Evolutionary conservation across 2,888 invertebrate genomes (phyloP).

Genomic region (Phaedon cochleariae): DNA sequence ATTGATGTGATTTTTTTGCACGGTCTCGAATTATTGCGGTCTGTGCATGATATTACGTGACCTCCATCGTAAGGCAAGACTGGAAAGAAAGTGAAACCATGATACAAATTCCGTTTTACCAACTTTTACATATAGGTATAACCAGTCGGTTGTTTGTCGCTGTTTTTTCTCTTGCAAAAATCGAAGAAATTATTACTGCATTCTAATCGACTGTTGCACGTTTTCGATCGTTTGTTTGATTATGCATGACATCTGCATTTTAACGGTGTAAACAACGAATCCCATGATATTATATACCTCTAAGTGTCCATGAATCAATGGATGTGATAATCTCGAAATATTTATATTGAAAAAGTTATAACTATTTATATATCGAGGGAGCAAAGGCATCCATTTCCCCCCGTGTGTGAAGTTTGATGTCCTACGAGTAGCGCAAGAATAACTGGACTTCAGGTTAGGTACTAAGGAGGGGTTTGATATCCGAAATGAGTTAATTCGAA

Average conservation of each 20-base stretch:
- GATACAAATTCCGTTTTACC: slow-evolving; percentile 27
- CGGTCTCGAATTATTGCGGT: slow-evolving; percentile 17
- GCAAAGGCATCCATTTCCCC: too few relatives aligned
- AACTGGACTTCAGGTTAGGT: too few relatives aligned
- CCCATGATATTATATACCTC: too few relatives aligned
- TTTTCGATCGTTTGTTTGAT: slow-evolving; percentile 9
- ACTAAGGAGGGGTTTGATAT: too few relatives aligned
- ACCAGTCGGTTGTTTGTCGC: slow-evolving; percentile 2
- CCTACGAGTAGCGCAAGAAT: too few relatives aligned
- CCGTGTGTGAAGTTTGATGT: too few relatives aligned
- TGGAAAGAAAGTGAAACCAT: slow-evolving; percentile 27
- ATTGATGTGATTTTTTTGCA: slow-evolving; percentile 17
- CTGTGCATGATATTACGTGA: slow-evolving; percentile 25
- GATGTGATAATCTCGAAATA: too few relatives aligned
- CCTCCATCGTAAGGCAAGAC: slow-evolving; percentile 27
- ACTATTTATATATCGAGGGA: too few relatives aligned
- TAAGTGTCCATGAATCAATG: too few relatives aligned
- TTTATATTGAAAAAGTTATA: too few relatives aligned
- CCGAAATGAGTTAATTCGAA: too few relatives aligned
- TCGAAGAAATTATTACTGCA: slow-evolving; percentile 14
- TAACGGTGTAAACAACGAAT: background rate
- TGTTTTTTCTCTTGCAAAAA: slow-evolving; percentile 15
- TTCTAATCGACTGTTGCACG: slow-evolving; percentile 10
- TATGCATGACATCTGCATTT: slow-evolving; percentile 19
- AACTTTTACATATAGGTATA: slow-evolving; percentile 13